A percentile compares a stretch with the other conserved stretches of the same genome.
These are phyloP conservation scores for Microtus richardsoni DNA, from an alignment of 2,113 vertebrate genomes.

Conservation along the genomic window DNA sequence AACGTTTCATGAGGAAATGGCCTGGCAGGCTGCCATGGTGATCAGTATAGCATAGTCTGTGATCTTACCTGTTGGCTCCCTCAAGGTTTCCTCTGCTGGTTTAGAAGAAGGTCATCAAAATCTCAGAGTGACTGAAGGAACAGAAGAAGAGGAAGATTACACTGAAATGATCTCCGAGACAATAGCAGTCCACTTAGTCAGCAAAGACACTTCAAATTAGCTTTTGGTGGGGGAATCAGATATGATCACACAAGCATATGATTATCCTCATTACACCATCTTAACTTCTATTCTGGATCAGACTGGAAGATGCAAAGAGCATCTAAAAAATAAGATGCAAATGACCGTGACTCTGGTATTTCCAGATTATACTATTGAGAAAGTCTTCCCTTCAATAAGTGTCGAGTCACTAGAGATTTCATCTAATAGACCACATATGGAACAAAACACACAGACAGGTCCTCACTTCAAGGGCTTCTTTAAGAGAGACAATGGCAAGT, in stretches of 20 bases:
- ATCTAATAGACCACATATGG: background rate
- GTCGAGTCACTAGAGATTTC: rapidly evolving
- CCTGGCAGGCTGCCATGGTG: rapidly evolving
- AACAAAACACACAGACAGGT: background rate
- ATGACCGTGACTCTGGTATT: background rate
- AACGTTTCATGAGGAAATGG: background rate
- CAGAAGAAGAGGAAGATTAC: slow-evolving; percentile 59
- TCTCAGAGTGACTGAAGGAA: slow-evolving; percentile 41
- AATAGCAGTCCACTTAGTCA: slow-evolving; percentile 29
- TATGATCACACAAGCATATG: background rate
- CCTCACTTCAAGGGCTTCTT: background rate
- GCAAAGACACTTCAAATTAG: slow-evolving; percentile 23
- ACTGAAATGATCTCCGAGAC: slow-evolving; percentile 54
- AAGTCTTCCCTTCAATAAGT: background rate
- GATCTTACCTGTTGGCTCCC: background rate
- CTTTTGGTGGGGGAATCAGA: background rate
- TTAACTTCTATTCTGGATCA: slow-evolving; percentile 32
- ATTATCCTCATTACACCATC: background rate
- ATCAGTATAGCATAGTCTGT: background rate
- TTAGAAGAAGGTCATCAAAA: slow-evolving; percentile 60
- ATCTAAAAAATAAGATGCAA: background rate
- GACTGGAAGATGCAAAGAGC: slow-evolving; percentile 4
- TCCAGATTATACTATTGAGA: background rate
- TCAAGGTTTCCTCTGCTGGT: background rate
- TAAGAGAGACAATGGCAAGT: no score